Evolutionary conservation across 2,888 invertebrate species (phyloP).

Genomic region (Calephelis perditalis): DNA sequence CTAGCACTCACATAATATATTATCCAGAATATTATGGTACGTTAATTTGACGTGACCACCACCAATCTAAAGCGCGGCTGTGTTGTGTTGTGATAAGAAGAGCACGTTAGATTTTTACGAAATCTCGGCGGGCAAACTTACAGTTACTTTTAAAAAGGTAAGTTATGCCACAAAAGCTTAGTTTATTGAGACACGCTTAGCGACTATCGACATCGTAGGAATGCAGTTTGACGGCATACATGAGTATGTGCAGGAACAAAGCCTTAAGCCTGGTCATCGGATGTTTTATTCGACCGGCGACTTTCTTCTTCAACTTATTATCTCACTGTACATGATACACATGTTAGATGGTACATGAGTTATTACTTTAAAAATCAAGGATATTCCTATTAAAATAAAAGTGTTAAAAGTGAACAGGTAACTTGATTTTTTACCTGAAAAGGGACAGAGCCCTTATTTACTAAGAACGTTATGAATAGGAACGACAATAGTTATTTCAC

Average conservation of each 20-base stretch:
- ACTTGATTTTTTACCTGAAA: conserved; percentile 42
- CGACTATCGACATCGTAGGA: conserved; percentile 71
- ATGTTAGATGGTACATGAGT: neutral
- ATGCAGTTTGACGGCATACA: conserved; percentile 76
- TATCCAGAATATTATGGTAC: conserved; percentile 55
- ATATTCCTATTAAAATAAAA: conserved; percentile 1
- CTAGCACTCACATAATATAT: conserved; percentile 40
- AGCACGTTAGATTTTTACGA: conserved; percentile 46
- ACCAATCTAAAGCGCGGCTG: conserved; percentile 47
- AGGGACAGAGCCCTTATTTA: conserved; percentile 49
- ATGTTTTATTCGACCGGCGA: conserved; percentile 19
- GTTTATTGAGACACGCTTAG: conserved; percentile 68
- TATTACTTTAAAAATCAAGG: neutral
- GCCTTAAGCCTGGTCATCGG: conserved; percentile 70
- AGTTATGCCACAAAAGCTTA: conserved; percentile 72
- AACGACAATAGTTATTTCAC: conserved; percentile 42
- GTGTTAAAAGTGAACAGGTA: conserved; percentile 6
- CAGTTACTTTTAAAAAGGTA: conserved; percentile 75
- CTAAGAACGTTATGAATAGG: conserved; percentile 60
- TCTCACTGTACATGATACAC: conserved; percentile 32
- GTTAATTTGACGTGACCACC: conserved; percentile 50
- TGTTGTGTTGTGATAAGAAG: conserved; percentile 55
- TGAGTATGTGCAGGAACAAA: conserved; percentile 70
- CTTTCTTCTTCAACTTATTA: conserved; percentile 61
- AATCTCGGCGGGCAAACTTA: conserved; percentile 57